These are phyloP conservation scores for Thysanoteuthis rhombus DNA, from an alignment of 2,888 invertebrate genomes.

Conservation along the genomic window DNA sequence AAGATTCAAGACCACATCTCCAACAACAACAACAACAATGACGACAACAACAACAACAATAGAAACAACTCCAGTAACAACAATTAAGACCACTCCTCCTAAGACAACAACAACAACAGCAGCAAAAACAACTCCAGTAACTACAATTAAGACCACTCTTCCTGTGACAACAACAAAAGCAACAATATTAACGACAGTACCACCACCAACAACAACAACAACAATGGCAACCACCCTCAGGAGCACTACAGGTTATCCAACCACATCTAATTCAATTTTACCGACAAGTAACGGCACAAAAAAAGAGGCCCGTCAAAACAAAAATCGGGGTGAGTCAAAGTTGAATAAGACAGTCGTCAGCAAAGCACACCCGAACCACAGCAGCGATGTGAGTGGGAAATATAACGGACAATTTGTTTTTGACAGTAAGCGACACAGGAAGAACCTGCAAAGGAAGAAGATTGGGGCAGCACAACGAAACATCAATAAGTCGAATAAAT, in stretches of 20 bases:
- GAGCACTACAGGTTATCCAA: not conserved
- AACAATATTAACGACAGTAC: constrained; percentile 13
- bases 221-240: not conserved
- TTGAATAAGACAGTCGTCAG: constrained; percentile 30
- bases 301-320: not conserved
- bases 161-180: constrained; percentile 14
- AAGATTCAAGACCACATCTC: not conserved
- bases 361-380: constrained; percentile 40
- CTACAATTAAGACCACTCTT: not conserved
- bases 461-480: not conserved
- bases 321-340: constrained; percentile 23
- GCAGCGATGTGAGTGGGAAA: constrained; percentile 41
- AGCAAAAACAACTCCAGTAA: constrained; percentile 33
- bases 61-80: constrained; percentile 18
- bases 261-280: not conserved
- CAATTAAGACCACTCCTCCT: not conserved
- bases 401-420: not conserved
- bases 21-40: not conserved
- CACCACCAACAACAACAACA: not conserved
- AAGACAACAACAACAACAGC: not conserved
- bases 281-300: constrained; percentile 20
- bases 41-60: constrained; percentile 24
- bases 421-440: not conserved
- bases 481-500: not conserved
- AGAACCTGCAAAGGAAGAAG: not conserved